Conservation (phyloP, 2,113 vertebrate species). For the Marmota flaviventris region DNA sequence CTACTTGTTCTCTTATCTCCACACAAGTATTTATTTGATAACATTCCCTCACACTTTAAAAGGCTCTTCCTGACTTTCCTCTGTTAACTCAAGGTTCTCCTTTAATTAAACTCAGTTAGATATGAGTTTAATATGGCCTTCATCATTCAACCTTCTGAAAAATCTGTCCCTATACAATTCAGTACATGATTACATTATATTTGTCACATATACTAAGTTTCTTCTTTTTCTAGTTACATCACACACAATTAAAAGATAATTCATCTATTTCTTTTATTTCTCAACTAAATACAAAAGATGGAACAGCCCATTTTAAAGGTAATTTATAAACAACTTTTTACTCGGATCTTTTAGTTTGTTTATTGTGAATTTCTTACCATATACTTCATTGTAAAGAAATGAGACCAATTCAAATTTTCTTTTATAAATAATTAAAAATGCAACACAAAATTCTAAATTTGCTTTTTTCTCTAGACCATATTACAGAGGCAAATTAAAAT, state of each 20-base stretch:
- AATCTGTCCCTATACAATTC: not conserved
- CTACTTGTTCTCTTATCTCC: constrained; percentile 7
- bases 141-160: not conserved
- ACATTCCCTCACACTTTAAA: not conserved
- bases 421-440: constrained; percentile 55
- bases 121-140: not conserved
- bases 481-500: not conserved
- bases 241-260: constrained; percentile 21
- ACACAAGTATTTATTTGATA: constrained; percentile 13
- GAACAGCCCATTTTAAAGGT: not conserved
- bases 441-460: not conserved
- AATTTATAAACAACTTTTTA: constrained; percentile 13
- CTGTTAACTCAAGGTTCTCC: constrained; percentile 21
- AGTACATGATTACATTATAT: not conserved
- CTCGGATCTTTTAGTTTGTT: not conserved
- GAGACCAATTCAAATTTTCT: constrained; percentile 35
- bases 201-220: constrained; percentile 26
- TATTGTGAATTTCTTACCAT: not conserved
- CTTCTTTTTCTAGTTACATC: constrained; percentile 12
- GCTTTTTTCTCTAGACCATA: not conserved
- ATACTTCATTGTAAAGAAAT: constrained; percentile 20
- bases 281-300: constrained; percentile 36
- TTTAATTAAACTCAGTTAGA: not conserved
- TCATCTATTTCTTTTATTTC: not conserved
- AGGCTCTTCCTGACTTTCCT: not conserved